Base-by-base conservation (phyloP, 2,113 vertebrate species). In the Forbesichthys agassizii region DNA sequence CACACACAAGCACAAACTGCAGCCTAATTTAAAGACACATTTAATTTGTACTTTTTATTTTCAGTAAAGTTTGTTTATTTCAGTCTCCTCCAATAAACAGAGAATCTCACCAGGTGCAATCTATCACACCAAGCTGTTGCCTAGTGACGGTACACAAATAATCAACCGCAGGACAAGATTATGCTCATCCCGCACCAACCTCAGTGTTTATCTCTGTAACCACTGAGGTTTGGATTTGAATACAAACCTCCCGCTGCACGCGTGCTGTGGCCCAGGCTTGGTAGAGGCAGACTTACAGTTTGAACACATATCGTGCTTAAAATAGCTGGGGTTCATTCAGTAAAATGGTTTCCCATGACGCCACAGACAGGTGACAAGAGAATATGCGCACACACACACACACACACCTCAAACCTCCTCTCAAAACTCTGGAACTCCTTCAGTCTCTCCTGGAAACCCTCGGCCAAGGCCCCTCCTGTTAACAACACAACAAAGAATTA, bases 401-500 rank as follows among this genome's bases (percentile, higher is more conserved):
- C 6, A 89, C 88, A 88, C 91, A 96, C 97, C 97, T 99, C 96
- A 94, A 99, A 99, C 66, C 94, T 94, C 86, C 95, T 93, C 85
- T 99, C 98, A 93, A 99, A 99, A 83, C 89, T 93, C 71, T 98
- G 95, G 87, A 99, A 99, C 86, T 98, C 98, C 73, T 95, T 93
- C 67, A 99, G 93, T 78, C 98, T 93, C 68, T 95, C 93, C 66
- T 96, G 93, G 92, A 99, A 99, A 67, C 98, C 98, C 77, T 98
- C 98, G 62, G 96, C 96, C 69, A 98, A 91, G 2, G 95, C 95
- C 3, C 92, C 98, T 87, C 97, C 97, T 98, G 76, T 61, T 82
- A 88, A 14, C 3, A 1, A 65, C 54, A 66, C 16, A 16, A 14
- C 48, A 48, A 14, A 10, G 14, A 8, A 27, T 48, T 33, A 11